Conservation (phyloP, 2,888 invertebrate genomes). For the Sinodicranocentrus sp. region DNA sequence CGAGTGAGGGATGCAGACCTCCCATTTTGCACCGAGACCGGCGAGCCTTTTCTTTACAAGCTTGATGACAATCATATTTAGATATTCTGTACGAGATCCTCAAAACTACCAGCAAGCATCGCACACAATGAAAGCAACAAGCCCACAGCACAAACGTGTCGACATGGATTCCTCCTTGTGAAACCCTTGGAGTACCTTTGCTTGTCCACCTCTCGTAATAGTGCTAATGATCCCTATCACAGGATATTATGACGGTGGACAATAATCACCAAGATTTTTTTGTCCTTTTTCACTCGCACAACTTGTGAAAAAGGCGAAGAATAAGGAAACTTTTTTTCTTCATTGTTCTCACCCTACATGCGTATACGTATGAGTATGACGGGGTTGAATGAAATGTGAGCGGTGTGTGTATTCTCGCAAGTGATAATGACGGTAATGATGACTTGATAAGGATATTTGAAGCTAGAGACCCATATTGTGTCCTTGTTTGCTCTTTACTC, state of each 20-base stretch:
- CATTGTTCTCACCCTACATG: too few relatives aligned
- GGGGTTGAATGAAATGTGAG: too few relatives aligned
- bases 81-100: constrained; percentile 7
- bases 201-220: neutral
- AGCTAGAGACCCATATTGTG: neutral
- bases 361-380: too few relatives aligned
- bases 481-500: neutral
- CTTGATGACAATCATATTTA: constrained; percentile 32
- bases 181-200: too few relatives aligned
- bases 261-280: too few relatives aligned
- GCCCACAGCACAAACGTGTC: neutral
- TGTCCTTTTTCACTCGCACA: too few relatives aligned
- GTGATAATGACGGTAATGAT: constrained; percentile 47
- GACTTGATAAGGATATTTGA: constrained; percentile 17
- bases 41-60: constrained; percentile 7
- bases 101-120: constrained; percentile 3
- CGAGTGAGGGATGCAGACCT: too few relatives aligned
- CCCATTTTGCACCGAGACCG: constrained; percentile 74
- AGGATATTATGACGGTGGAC: too few relatives aligned
- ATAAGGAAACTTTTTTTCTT: too few relatives aligned
- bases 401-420: constrained; percentile 14
- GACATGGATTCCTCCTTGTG: too few relatives aligned
- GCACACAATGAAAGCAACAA: constrained; percentile 6
- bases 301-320: too few relatives aligned
- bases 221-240: too few relatives aligned